These are phyloP conservation scores for Drosophila pseudoananassae DNA, from an alignment of 1,140 invertebrate genomes.

Conservation along the genomic window DNA sequence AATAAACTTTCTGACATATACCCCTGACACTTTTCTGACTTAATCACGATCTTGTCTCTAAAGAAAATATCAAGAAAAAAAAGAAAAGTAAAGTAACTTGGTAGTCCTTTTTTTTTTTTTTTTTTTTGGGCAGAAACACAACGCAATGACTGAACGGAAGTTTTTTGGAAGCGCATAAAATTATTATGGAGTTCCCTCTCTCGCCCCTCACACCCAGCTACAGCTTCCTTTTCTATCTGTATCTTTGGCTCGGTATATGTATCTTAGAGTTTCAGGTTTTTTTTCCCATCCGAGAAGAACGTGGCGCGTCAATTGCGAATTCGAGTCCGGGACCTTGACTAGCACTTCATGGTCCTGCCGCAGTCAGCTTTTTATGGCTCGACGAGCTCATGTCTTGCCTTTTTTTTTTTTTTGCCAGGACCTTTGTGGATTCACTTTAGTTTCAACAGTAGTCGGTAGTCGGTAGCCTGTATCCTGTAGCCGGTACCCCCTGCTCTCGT, in stretches of 20 bases:
- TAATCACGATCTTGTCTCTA: slow-evolving; percentile 19
- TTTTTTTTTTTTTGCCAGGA: background rate
- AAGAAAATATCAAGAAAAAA: background rate
- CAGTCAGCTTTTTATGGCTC: slow-evolving; percentile 58
- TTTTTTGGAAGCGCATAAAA: slow-evolving; percentile 82
- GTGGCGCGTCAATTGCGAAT: slow-evolving; percentile 72
- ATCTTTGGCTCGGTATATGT: slow-evolving; percentile 13
- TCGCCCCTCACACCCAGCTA: background rate
- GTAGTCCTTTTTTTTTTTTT: slow-evolving; percentile 46
- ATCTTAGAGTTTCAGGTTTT: slow-evolving; percentile 17
- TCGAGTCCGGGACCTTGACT: slow-evolving; percentile 48
- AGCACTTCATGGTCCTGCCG: slow-evolving; percentile 68
- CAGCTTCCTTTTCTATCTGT: slow-evolving; percentile 5
- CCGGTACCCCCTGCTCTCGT: slow-evolving; percentile 6
- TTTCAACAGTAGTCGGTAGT: slow-evolving; percentile 7
- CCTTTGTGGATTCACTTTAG: slow-evolving; percentile 54
- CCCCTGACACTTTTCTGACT: background rate
- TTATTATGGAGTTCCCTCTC: slow-evolving; percentile 76
- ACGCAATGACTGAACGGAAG: slow-evolving; percentile 78
- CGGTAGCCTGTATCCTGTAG: slow-evolving; percentile 38
- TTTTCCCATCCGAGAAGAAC: slow-evolving; percentile 13
- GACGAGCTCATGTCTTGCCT: slow-evolving; percentile 16
- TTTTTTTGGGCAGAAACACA: slow-evolving; percentile 65
- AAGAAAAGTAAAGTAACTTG: slow-evolving; percentile 17
- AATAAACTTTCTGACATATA: no score